Percentiles rank a stretch among this genome's conserved stretches.
Conservation (phyloP, 2,797 vertebrate species). For the Chaetophractus vellerosus region DNA sequence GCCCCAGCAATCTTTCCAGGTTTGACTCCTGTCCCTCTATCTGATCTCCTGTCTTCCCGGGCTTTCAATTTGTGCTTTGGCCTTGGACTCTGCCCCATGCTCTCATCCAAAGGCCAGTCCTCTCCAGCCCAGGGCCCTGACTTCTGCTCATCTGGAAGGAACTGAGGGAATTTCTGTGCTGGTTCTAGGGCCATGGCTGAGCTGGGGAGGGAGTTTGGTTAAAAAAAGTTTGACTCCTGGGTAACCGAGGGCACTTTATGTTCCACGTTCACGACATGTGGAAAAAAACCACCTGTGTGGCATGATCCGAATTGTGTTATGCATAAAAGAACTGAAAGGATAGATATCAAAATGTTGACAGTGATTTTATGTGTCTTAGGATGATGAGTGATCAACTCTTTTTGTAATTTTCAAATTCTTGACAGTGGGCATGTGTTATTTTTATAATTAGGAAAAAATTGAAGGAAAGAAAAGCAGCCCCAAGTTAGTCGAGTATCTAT, state of each 20-base stretch:
- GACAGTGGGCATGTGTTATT: neutral
- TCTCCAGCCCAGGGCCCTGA: neutral
- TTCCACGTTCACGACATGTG: neutral
- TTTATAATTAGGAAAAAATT: constrained; percentile 34
- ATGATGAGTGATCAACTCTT: neutral
- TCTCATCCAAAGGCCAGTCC: neutral
- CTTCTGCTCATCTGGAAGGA: neutral
- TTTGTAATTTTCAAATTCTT: constrained; percentile 49
- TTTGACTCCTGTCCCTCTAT: neutral
- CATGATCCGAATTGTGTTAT: neutral
- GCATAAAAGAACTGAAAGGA: neutral
- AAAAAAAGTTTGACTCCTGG: neutral
- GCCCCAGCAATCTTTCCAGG: too few species aligned
- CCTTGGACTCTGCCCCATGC: neutral
- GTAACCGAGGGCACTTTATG: neutral
- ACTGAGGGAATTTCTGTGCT: neutral
- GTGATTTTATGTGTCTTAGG: neutral
- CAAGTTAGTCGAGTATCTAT: constrained; percentile 2
- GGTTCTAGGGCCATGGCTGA: neutral
- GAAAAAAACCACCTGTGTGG: too few species aligned
- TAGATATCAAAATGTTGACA: neutral
- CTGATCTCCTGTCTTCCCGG: neutral
- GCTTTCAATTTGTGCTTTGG: neutral
- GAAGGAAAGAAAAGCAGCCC: neutral
- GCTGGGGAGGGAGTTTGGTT: neutral